A percentile compares a stretch with the other conserved stretches of the same genome.
Conservation (phyloP, 1,140 invertebrate species). For the Cyrtorhinus lividipennis region DNA sequence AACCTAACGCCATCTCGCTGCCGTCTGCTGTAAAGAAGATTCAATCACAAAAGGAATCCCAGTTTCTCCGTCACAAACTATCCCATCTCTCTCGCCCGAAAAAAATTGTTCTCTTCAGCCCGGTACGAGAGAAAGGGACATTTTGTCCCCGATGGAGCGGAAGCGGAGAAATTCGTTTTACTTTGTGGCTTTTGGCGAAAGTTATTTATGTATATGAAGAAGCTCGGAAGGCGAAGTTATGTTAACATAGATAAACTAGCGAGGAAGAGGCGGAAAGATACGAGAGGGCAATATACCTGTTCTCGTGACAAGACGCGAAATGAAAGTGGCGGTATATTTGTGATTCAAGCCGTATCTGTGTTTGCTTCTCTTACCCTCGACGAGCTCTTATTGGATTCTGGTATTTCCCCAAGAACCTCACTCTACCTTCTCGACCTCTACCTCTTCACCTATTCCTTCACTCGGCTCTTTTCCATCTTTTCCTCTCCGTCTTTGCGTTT, state of each 20-base stretch:
- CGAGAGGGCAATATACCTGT: neutral
- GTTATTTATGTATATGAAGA: slow-evolving; percentile 9
- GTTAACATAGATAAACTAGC: slow-evolving; percentile 2
- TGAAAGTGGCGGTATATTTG: slow-evolving; percentile 7
- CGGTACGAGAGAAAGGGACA: neutral
- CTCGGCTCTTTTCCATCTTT: neutral
- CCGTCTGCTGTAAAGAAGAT: too few relatives aligned
- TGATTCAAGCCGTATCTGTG: slow-evolving; percentile 8
- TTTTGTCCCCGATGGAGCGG: neutral
- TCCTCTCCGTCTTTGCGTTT: neutral
- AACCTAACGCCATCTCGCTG: too few relatives aligned
- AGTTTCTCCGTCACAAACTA: too few relatives aligned
- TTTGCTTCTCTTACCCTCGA: neutral
- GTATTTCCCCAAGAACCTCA: neutral
- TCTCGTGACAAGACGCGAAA: slow-evolving; percentile 4
- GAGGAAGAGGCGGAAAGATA: neutral
- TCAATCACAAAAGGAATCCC: neutral
- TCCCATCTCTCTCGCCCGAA: too few relatives aligned
- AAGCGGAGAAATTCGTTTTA: neutral
- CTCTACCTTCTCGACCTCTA: neutral
- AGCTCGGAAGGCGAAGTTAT: neutral
- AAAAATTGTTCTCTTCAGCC: neutral
- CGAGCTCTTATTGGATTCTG: neutral
- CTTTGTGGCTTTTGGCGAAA: neutral
- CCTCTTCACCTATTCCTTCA: neutral